Conservation (phyloP, 2,888 invertebrate genomes). For the Harmothoe impar region DNA sequence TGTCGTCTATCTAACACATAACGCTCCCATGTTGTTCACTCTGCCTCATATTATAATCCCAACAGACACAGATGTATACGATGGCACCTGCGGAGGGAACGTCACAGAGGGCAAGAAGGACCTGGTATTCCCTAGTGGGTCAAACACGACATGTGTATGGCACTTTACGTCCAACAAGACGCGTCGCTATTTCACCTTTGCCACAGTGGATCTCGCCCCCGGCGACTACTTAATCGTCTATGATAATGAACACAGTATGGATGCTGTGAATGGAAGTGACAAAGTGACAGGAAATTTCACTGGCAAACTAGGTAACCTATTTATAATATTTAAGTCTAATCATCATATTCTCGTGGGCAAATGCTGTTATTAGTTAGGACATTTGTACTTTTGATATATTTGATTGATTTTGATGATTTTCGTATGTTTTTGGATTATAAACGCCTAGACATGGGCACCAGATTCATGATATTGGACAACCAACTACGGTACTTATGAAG, state of each 20-base stretch:
- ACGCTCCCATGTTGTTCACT: no score
- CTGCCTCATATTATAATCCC: no score
- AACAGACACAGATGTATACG: not conserved
- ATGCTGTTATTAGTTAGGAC: not conserved
- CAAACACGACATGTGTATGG: not conserved
- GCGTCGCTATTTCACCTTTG: not conserved
- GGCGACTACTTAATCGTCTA: not conserved
- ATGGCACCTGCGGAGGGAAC: not conserved
- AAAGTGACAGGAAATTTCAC: constrained; percentile 29
- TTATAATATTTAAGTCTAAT: not conserved
- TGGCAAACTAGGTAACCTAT: constrained; percentile 24
- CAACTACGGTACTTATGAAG: no score
- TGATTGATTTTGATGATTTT: no score
- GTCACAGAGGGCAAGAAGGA: not conserved
- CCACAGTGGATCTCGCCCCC: not conserved
- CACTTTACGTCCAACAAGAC: constrained; percentile 31
- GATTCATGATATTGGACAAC: no score
- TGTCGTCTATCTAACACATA: no score
- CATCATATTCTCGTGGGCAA: not conserved
- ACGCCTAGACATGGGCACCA: no score
- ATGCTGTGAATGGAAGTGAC: not conserved
- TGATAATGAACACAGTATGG: not conserved
- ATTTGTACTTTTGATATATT: not conserved
- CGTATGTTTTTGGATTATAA: no score
- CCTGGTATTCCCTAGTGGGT: not conserved